Conservation (phyloP, 2,113 vertebrate species). For the Cyrtonyx montezumae region DNA sequence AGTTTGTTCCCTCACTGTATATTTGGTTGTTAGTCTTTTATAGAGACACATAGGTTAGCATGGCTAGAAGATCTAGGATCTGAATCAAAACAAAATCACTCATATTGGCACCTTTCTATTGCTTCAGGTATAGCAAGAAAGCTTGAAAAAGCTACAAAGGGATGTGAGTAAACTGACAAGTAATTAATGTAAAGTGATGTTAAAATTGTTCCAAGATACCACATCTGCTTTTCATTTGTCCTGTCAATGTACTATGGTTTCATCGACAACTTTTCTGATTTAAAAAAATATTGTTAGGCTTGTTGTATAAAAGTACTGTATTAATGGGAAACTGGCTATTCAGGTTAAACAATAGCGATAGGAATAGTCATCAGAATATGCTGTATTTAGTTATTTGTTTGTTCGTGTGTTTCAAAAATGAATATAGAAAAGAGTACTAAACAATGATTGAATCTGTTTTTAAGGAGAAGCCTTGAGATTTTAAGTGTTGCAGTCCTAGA, state of each 20-base stretch:
- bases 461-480: not conserved
- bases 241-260: not conserved
- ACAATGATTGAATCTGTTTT: not conserved
- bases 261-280: not conserved
- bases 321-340: not conserved
- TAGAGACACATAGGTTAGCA: not conserved
- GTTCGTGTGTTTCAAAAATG: not conserved
- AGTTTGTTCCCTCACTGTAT: not conserved
- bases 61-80: not conserved
- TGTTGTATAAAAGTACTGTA: not conserved
- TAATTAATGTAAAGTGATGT: not conserved
- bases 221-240: not conserved
- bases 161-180: not conserved
- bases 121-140: not conserved
- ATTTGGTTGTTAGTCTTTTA: not conserved
- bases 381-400: not conserved
- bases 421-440: not conserved
- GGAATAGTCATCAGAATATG: not conserved
- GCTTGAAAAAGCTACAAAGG: not conserved
- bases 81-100: not conserved
- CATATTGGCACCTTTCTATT: not conserved
- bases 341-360: not conserved
- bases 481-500: not conserved
- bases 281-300: not conserved
- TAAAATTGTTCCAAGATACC: not conserved